Base-by-base conservation (phyloP, 2,113 vertebrate species). In the Myotis davidii region DNA sequence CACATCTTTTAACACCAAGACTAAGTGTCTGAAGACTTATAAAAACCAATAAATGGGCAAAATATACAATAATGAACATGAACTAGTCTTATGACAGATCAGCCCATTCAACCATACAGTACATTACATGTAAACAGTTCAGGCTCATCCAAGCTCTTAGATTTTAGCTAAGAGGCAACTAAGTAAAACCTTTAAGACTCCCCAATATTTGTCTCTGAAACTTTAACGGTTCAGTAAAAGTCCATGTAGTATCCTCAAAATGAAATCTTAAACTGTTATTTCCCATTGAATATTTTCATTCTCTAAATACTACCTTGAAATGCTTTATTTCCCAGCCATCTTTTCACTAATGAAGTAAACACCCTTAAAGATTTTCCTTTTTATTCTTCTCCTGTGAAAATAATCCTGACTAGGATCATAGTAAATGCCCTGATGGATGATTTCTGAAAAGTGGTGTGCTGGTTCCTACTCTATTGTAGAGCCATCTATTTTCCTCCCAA, bases 1-100 rank as follows among this genome's bases (percentile, higher is more conserved):
- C 37, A 64, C 6, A 73, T 76, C n/a, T 94, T 96, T 97, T 96
- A 96, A 37, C 5, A 72, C 32, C 34, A 56, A 97, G 96, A 90
- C 88, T 91, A 85, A 91, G n/a, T 7, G 77, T 45, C 12, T 56
- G 17, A 83, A 91, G 70, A 93, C 9, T 74, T 74, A 78, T 32
- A 67, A 82, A 92, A 96, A 94, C 45, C 0, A 3, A 91, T 83
- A 95, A 73, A 87, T 14, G 96, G 37, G 54, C 8, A 97, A 92
- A 96, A 90, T 59, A 23, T 37, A 88, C 69, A 78, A 91, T 10
- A 23, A 74, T 2, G 42, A 96, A 73, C 1, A 59, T 34, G 74
- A 84, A 39, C 73, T 16, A 56, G 12, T 72, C 88, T 90, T 85
- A 39, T 45, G 83, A 45, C 10, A 84, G 2, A 7, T 87, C 73